phyloP scores from a whole-genome alignment of 2,113 vertebrate species.

The Lamprotornis superbus region DNA sequence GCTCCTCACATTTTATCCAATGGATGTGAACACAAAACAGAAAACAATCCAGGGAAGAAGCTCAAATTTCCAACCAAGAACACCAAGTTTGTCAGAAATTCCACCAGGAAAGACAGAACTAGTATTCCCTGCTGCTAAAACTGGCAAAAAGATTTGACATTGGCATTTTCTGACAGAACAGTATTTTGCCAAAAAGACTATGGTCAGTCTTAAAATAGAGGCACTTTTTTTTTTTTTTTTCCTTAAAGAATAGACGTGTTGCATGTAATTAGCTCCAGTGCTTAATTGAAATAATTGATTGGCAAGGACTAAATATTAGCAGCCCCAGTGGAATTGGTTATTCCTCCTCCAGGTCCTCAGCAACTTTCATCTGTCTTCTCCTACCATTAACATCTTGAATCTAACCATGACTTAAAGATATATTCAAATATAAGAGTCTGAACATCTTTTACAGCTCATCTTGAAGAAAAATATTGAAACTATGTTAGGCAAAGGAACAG shows the following conservation, averaged over 20 bases:
- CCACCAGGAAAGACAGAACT: background rate
- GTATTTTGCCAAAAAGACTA: background rate
- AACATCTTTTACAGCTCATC: background rate
- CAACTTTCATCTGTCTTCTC: fast-evolving
- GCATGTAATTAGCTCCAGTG: background rate
- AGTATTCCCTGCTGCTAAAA: background rate
- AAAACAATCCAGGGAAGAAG: background rate
- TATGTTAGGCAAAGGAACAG: background rate
- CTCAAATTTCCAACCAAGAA: background rate
- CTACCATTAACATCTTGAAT: background rate
- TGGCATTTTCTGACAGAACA: background rate
- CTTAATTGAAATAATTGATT: background rate
- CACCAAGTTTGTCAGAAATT: background rate
- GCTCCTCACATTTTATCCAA: background rate
- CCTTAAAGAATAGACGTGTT: background rate
- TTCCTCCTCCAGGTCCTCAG: background rate
- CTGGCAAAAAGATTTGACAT: background rate
- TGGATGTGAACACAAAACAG: fast-evolving
- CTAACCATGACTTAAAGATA: background rate
- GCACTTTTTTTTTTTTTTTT: background rate
- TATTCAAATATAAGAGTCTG: background rate
- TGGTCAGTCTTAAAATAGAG: background rate
- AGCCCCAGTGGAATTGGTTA: background rate
- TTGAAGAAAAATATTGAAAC: background rate
- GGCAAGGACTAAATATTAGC: background rate